Evolutionary conservation across 1,140 invertebrate species (phyloP).

Genomic region (Maconellicoccus hirsutus): DNA sequence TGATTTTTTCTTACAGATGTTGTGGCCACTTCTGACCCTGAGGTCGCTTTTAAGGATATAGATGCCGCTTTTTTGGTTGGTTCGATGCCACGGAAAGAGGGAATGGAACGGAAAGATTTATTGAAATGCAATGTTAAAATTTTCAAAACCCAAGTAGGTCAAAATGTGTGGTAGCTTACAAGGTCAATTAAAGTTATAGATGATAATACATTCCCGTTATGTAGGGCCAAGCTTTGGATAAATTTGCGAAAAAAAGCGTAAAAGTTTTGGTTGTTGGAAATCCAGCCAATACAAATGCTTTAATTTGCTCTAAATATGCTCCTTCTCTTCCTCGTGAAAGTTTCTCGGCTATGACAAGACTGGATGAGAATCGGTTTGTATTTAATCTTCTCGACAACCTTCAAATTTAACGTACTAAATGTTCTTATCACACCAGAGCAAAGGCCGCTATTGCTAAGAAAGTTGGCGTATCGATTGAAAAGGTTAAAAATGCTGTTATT

Average conservation of each 20-base stretch:
- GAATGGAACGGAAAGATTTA: slow-evolving; percentile 98
- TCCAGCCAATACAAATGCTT: slow-evolving; percentile 97
- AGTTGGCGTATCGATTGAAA: slow-evolving; percentile 28
- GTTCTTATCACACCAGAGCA: slow-evolving; percentile 26
- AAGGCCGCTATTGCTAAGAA: slow-evolving; percentile 30
- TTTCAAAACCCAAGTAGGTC: slow-evolving; percentile 69
- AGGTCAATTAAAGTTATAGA: no score
- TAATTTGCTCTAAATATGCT: slow-evolving; percentile 93
- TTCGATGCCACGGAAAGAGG: slow-evolving; percentile 94
- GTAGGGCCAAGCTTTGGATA: slow-evolving; percentile 83
- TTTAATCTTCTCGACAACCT: neutral
- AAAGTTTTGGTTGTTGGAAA: slow-evolving; percentile 98
- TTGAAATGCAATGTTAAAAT: slow-evolving; percentile 95
- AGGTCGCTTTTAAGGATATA: slow-evolving; percentile 87
- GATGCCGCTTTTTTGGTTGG: slow-evolving; percentile 97
- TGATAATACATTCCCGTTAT: no score
- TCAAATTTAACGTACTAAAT: neutral
- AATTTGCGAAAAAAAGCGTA: slow-evolving; percentile 85
- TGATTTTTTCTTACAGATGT: slow-evolving; percentile 50
- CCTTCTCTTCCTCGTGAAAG: slow-evolving; percentile 93
- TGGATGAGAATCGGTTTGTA: slow-evolving; percentile 83
- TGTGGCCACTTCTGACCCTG: slow-evolving; percentile 74
- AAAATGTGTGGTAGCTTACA: no score
- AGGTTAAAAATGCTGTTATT: slow-evolving; percentile 75
- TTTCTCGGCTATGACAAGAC: slow-evolving; percentile 94